Conservation (phyloP, 2,888 invertebrate genomes). For the Schrankia costaestrigalis region DNA sequence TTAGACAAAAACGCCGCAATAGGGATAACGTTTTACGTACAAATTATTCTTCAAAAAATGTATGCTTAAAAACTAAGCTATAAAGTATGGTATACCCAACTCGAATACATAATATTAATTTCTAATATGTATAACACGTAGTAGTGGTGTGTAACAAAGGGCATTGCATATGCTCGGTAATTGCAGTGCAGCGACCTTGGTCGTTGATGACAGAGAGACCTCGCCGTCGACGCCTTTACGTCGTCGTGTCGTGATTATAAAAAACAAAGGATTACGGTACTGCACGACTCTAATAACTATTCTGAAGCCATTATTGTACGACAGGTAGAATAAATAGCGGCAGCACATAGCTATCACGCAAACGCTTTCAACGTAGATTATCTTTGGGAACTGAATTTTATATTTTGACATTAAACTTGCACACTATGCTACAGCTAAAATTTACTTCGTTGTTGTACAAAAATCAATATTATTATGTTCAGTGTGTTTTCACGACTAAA, state of each 20-base stretch:
- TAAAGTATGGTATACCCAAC: too few relatives aligned
- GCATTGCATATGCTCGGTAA: slow-evolving; percentile 36
- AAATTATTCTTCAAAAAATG: too few relatives aligned
- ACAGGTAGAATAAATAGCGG: slow-evolving; percentile 23
- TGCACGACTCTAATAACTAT: slow-evolving; percentile 29
- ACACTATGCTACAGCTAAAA: too few relatives aligned
- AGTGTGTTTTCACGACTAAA: too few relatives aligned
- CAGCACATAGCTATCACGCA: slow-evolving; percentile 19
- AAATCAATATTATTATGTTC: too few relatives aligned
- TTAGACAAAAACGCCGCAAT: too few relatives aligned
- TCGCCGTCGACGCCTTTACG: slow-evolving; percentile 36
- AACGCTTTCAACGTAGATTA: slow-evolving; percentile 6
- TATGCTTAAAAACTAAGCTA: too few relatives aligned
- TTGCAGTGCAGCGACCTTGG: slow-evolving; percentile 52
- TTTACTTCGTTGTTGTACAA: too few relatives aligned
- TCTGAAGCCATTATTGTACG: slow-evolving; percentile 21
- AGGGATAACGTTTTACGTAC: too few relatives aligned
- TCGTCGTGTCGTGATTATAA: slow-evolving; percentile 34
- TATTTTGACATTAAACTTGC: too few relatives aligned
- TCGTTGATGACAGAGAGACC: slow-evolving; percentile 37
- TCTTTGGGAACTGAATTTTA: not conserved
- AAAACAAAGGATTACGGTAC: slow-evolving; percentile 39
- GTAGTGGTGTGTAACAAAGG: slow-evolving; percentile 30
- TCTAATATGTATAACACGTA: not conserved
- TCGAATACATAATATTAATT: too few relatives aligned